These are phyloP conservation scores for Coelinius sp. DNA, from an alignment of 2,888 invertebrate genomes.

Conservation along the genomic window DNA sequence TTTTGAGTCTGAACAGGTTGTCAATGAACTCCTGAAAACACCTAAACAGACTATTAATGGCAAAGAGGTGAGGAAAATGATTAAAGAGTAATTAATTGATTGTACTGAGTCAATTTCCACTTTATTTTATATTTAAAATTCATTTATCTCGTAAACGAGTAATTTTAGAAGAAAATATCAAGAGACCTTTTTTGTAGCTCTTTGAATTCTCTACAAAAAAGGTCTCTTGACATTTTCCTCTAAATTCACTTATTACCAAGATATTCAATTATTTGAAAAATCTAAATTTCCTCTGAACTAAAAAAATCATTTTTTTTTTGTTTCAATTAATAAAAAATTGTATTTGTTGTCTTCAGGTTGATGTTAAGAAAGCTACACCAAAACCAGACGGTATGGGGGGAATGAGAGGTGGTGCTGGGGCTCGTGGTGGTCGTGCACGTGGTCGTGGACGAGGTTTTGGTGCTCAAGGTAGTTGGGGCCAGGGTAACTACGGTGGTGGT, in stretches of 20 bases:
- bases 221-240: too few species aligned
- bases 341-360: conserved; percentile 75
- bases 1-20: conserved; percentile 95
- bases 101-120: too few species aligned
- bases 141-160: too few species aligned
- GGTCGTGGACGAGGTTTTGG: conserved; percentile 68
- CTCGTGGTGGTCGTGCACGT: conserved; percentile 76
- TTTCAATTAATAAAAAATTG: not conserved
- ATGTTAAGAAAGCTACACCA: conserved; percentile 95
- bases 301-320: not conserved
- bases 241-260: too few species aligned
- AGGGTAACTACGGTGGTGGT: conserved; percentile 78
- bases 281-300: too few species aligned
- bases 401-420: conserved; percentile 77
- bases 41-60: conserved; percentile 94
- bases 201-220: too few species aligned
- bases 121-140: too few species aligned
- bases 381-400: conserved; percentile 84
- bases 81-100: not conserved
- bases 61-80: conserved; percentile 81
- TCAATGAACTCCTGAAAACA: conserved; percentile 90
- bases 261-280: too few species aligned
- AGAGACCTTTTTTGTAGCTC: too few species aligned
- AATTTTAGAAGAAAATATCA: too few species aligned
- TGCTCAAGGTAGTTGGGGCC: conserved; percentile 72